Evolutionary conservation across 2,113 vertebrate genomes (phyloP).

Genomic region (Rhea americana): DNA sequence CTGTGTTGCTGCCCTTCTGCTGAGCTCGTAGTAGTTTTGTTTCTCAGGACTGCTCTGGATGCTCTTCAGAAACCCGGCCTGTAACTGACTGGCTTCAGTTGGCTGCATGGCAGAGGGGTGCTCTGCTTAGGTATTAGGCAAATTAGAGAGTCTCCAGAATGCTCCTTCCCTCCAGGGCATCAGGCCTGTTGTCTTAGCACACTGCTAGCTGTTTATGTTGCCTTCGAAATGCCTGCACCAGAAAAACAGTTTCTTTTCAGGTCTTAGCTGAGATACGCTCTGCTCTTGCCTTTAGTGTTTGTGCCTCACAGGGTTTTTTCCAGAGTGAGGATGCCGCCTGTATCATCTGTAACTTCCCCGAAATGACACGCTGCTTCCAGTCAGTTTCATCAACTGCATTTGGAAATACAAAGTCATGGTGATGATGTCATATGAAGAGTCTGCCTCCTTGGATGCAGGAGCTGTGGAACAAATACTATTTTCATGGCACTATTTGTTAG

Average conservation of each 20-base stretch:
- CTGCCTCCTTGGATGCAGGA: neutral
- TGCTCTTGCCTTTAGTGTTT: constrained; percentile 27
- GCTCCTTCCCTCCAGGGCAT: neutral
- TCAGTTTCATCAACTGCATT: neutral
- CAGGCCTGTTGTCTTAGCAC: neutral
- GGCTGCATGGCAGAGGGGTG: neutral
- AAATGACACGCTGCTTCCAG: neutral
- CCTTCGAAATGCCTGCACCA: constrained; percentile 7
- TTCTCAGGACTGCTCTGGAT: neutral
- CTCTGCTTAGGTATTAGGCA: neutral
- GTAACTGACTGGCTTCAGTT: neutral
- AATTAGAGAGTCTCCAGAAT: neutral
- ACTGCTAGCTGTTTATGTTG: neutral
- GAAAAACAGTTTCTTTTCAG: neutral
- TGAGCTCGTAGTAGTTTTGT: neutral
- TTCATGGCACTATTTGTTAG: neutral
- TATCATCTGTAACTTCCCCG: neutral
- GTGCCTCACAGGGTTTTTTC: neutral
- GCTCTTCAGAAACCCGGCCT: neutral
- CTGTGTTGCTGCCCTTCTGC: rapidly evolving
- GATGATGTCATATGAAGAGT: neutral
- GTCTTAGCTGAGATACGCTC: neutral
- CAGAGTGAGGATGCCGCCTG: neutral
- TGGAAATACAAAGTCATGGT: neutral
- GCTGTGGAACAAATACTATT: neutral